phyloP scores from a whole-genome alignment of 2,888 invertebrate species.

The Sesamia inferens region DNA sequence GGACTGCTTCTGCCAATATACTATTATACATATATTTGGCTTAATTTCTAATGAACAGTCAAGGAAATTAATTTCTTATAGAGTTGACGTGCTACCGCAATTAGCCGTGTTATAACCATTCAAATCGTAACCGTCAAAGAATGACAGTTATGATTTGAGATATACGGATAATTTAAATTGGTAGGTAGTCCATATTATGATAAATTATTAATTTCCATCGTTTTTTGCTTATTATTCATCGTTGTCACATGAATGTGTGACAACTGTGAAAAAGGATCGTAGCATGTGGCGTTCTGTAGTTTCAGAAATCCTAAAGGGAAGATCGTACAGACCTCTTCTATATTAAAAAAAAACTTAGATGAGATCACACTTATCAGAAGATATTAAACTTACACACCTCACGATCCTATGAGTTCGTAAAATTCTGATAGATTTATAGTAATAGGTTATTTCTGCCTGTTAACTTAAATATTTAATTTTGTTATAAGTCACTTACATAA shows the following conservation, averaged over 20 bases:
- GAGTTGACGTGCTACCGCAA: background rate
- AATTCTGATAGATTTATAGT: background rate
- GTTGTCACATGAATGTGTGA: slow-evolving; percentile 6
- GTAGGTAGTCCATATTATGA: background rate
- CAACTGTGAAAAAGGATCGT: slow-evolving; percentile 12
- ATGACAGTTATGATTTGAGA: background rate
- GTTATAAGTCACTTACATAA: background rate
- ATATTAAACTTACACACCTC: background rate
- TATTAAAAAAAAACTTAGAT: background rate
- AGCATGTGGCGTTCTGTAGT: slow-evolving; percentile 16
- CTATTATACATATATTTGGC: slow-evolving; percentile 14
- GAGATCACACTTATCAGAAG: background rate
- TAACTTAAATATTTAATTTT: too few relatives aligned
- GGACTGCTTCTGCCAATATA: slow-evolving; percentile 36
- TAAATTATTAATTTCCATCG: background rate
- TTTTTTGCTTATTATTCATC: slow-evolving; percentile 1
- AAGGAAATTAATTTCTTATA: background rate
- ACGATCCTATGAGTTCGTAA: background rate
- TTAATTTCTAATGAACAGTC: background rate
- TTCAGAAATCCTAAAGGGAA: slow-evolving; percentile 3
- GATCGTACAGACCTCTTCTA: background rate
- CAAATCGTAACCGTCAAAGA: background rate
- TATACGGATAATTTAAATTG: background rate
- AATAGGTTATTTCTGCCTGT: background rate
- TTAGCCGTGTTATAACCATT: background rate